These are phyloP conservation scores for Parambassis ranga DNA, from an alignment of 2,797 vertebrate species.

Conservation along the genomic window DNA sequence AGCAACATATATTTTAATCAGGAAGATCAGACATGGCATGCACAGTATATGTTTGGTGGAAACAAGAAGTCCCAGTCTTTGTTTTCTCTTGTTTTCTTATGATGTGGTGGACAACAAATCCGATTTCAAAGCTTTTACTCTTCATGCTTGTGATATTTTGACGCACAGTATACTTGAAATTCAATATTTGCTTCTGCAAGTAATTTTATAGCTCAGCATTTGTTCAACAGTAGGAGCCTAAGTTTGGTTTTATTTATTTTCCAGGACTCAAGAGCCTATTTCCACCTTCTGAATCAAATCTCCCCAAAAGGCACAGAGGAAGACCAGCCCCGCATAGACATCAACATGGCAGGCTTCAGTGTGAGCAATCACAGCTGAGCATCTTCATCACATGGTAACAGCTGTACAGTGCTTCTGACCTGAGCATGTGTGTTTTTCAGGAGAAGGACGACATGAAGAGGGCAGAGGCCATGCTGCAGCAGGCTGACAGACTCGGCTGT, in stretches of 20 bases:
- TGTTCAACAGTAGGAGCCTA: neutral
- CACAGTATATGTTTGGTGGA: neutral
- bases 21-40: neutral
- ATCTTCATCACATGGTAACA: conserved; percentile 12
- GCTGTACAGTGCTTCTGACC: conserved; percentile 21
- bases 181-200: neutral
- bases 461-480: conserved; percentile 94
- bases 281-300: conserved; percentile 97
- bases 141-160: too few species aligned
- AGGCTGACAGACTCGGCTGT: conserved; percentile 93
- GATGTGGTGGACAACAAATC: too few species aligned
- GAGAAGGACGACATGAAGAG: conserved; percentile 92
- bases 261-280: conserved; percentile 96
- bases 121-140: too few species aligned
- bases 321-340: conserved; percentile 87
- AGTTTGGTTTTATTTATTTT: neutral
- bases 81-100: too few species aligned
- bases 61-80: too few species aligned
- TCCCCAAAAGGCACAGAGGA: conserved; percentile 96
- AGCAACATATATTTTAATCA: neutral
- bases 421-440: conserved; percentile 66
- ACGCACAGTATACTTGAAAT: neutral
- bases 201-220: neutral
- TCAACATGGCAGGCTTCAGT: conserved; percentile 91
- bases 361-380: conserved; percentile 80